phyloP scores from a whole-genome alignment of 2,888 invertebrate genomes.

The Tanypteryx hageni region DNA sequence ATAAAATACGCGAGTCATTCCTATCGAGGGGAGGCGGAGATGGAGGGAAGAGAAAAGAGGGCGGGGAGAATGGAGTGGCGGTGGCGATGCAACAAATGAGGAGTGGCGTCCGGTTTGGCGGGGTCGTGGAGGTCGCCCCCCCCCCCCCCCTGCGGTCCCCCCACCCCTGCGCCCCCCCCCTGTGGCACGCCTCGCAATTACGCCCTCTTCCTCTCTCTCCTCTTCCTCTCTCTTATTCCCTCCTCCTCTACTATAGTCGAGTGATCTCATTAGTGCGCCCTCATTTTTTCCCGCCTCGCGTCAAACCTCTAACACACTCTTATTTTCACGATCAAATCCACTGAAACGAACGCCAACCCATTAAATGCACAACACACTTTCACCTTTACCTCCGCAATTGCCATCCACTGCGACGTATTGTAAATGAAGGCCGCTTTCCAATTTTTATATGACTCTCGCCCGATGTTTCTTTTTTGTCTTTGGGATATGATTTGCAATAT shows the following conservation, averaged over 20 bases:
- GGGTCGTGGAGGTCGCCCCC: slow-evolving; percentile 25
- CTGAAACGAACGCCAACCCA: slow-evolving; percentile 7
- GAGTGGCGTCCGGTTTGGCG: slow-evolving; percentile 41
- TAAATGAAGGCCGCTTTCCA: slow-evolving; percentile 1
- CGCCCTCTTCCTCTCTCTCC: neutral
- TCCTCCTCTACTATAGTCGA: neutral
- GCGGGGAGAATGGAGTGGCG: slow-evolving; percentile 26
- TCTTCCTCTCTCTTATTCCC: neutral
- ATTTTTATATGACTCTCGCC: neutral
- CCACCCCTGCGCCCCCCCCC: neutral
- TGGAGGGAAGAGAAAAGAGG: neutral
- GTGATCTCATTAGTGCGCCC: slow-evolving; percentile 38
- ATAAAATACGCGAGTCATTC: slow-evolving; percentile 24
- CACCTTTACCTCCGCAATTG: neutral
- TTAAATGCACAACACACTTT: slow-evolving; percentile 35
- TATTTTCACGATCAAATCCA: slow-evolving; percentile 48
- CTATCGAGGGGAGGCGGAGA: neutral
- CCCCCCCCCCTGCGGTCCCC: neutral
- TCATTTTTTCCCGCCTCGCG: slow-evolving; percentile 21
- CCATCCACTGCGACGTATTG: neutral
- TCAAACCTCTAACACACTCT: neutral
- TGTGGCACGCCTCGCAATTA: slow-evolving; percentile 51
- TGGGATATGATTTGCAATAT: too few relatives aligned
- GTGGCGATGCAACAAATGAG: slow-evolving; percentile 61
- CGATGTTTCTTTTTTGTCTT: neutral